Evolutionary conservation across 2,888 invertebrate species (phyloP), one percentile per base, ranked within the genome.

Genomic region (Drosophila acutilabella): DNA sequence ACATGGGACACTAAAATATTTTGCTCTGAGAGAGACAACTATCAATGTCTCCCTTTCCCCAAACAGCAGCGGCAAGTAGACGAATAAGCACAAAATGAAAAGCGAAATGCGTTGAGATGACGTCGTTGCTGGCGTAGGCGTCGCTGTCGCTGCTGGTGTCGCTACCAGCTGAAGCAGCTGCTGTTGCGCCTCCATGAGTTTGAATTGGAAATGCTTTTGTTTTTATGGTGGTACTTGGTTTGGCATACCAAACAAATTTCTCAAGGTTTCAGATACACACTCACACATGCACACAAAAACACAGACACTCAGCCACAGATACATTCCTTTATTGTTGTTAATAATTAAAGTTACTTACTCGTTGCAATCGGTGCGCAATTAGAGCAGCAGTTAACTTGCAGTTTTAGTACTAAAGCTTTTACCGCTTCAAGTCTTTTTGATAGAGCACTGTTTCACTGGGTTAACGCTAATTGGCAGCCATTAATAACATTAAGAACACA

Each of bases 321-420:
- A 40, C 36, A 50, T 7, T 52, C 7, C 30, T 8, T 3, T 52
- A 44, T 48, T 64, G 58, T 61, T 71, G 53, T 30, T 71, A 74
- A 72, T 86, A 77, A 86, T 67, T 69, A 36, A 64, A 64, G 60
- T 81, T 87, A 81, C 88, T 72, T 84, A 64, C 61, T 65, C 81
- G 73, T 78, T 71, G 53, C 64, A 66, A 54, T 50, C 67, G 64
- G 62, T 42, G 57, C 16, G 56, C 50, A 80, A 70, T 62, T 59
- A 66, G 53, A 64, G 77, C 74, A 70, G 61, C 65, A 71, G 61
- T 65, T 58, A 51, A 61, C 33, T 20, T 69, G 59, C 57, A 72
- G 41, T 59, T 56, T 51, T 59, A 61, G 58, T 59, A 61, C 42
- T 44, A 45, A 26, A 52, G 36, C 36, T 36, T 45, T 62, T 57